Evolutionary conservation across 2,888 invertebrate species (phyloP), one percentile per base, ranked within the genome.

Genomic region (Carabus problematicus): DNA sequence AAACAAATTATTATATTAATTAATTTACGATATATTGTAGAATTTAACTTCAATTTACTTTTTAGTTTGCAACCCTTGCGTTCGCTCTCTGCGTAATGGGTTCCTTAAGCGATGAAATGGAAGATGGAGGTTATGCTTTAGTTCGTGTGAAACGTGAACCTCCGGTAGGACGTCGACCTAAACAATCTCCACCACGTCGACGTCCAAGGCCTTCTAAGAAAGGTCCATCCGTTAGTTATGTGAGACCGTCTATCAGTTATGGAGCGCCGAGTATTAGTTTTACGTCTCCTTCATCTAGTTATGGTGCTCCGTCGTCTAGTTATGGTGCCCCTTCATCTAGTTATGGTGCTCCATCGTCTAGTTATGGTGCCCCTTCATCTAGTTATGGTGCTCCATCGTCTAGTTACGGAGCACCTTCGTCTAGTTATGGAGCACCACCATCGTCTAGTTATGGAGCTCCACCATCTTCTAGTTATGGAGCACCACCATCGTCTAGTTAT

Each of bases 111-210:
- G 60, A 67, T 29, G 39, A 56, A 4, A n/a, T 56, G 39, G 7
- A 19, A 18, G 14, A 19, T 11, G 41, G 1, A 8, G 42, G 8
- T 8, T 41, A 6, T 9, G 7, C 52, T 0, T 41, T 67, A 12
- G 18, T 60, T 19, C 49, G 67, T 42, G 54, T 67, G 3, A 67
- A 67, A 52, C 18, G 67, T 6, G 67, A 67, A 43, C 67, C 67
- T 12, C 67, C 67, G 9, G 67, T 67, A 7, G 18, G 39, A 8
- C 47, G 60, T 7, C 59, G 60, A 9, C 59, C 59, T 1, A 52
- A 40, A 8, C 45, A 58, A 58, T 58, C 29, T 12, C 29, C 43
- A 3, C 58, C 29, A 29, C 59, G 60, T 29, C 52, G 60, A 11
- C 42, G 56, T 4, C 59, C 41, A 42, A 11, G 18, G 1, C 52